Conservation (phyloP, 2,113 vertebrate species). For the Columba janthina region DNA sequence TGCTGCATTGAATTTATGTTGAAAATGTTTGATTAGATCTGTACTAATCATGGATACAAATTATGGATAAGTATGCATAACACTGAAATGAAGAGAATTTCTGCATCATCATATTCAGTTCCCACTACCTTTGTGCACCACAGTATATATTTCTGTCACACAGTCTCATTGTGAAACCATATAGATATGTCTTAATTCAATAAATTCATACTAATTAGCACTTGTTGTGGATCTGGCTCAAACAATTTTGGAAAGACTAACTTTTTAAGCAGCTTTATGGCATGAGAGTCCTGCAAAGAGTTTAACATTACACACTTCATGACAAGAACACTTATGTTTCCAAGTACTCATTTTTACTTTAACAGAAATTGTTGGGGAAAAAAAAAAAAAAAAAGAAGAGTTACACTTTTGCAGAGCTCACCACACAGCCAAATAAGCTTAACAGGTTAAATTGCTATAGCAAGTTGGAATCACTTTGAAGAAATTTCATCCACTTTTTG, state of each 20-base stretch:
- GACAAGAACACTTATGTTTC: neutral
- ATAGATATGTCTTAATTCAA: neutral
- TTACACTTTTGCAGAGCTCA: neutral
- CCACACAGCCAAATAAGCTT: neutral
- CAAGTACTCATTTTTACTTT: neutral
- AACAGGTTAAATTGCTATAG: neutral
- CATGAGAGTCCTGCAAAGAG: neutral
- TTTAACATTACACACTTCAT: neutral
- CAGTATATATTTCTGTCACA: neutral
- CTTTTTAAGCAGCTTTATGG: neutral
- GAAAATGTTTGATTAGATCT: neutral
- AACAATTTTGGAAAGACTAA: neutral
- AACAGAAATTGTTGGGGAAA: neutral
- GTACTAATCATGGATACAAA: neutral
- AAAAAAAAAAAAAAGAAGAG: neutral
- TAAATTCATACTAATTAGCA: neutral
- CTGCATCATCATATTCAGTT: neutral
- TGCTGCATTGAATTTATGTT: neutral
- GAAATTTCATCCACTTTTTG: neutral
- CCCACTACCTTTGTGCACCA: neutral
- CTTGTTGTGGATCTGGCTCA: neutral
- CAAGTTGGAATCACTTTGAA: neutral
- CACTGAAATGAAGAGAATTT: neutral
- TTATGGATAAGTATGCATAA: neutral
- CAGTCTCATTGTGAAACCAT: neutral